A percentile compares a stretch with the other conserved stretches of the same genome.
Conservation (phyloP, 2,797 vertebrate species). For the Hydrocynus forskahlii region DNA sequence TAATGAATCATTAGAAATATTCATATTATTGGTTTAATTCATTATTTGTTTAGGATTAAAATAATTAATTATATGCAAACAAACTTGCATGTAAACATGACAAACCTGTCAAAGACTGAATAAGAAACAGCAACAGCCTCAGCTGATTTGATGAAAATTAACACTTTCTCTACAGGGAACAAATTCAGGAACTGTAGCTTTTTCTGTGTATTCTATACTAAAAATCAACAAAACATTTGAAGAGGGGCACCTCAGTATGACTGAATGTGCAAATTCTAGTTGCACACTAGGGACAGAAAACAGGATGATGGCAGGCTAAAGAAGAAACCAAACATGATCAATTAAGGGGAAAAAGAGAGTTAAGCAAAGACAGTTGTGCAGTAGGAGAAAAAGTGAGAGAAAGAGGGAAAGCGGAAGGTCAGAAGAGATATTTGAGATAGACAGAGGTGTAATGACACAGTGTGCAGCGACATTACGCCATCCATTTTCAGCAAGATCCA, state of each 20-base stretch:
- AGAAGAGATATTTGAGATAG: background rate
- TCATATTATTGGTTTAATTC: no score
- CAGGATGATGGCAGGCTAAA: background rate
- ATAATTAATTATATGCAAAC: background rate
- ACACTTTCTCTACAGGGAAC: no score
- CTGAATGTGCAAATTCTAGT: background rate
- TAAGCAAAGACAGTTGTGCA: background rate
- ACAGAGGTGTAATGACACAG: constrained; percentile 12
- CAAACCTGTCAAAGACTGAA: background rate
- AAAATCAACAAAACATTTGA: no score
- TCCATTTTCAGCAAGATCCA: background rate
- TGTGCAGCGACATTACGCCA: constrained; percentile 3
- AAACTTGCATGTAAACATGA: background rate
- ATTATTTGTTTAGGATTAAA: background rate
- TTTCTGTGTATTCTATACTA: no score
- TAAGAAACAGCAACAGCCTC: background rate
- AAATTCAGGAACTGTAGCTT: no score
- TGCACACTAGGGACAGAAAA: background rate
- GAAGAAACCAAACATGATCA: background rate
- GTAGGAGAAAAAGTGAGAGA: constrained; percentile 15
- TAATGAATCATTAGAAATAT: no score
- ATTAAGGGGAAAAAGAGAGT: constrained; percentile 28
- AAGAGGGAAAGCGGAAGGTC: background rate
- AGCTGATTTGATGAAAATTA: no score
- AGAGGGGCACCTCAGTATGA: no score